These are phyloP conservation scores for Drosophila parvula DNA, from an alignment of 1,140 invertebrate genomes.

Conservation along the genomic window DNA sequence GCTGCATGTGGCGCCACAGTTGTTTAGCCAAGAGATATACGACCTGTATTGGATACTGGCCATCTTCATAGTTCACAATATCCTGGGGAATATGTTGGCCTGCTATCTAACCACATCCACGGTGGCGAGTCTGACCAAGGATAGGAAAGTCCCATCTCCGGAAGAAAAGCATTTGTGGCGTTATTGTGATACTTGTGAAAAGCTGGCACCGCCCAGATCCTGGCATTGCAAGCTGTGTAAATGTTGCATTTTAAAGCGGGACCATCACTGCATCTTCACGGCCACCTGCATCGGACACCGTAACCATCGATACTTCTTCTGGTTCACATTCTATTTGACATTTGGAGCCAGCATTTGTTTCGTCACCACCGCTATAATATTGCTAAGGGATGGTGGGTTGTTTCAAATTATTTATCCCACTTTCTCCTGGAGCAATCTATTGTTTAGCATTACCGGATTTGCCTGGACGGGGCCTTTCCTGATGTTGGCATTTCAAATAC, in stretches of 20 bases:
- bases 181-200: conserved; percentile 91
- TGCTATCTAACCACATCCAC: conserved; percentile 28
- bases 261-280: conserved; percentile 97
- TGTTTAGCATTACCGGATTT: neutral
- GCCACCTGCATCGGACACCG: conserved; percentile 94
- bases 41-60: conserved; percentile 24
- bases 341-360: conserved; percentile 88
- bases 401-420: too few species aligned
- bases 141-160: neutral
- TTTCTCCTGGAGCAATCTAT: neutral
- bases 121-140: conserved; percentile 23
- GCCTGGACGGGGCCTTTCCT: neutral
- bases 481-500: conserved; percentile 22
- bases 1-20: conserved; percentile 31
- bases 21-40: conserved; percentile 10
- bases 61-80: conserved; percentile 31
- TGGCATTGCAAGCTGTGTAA: conserved; percentile 94
- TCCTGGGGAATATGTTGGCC: conserved; percentile 46
- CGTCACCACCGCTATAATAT: conserved; percentile 88
- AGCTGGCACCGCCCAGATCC: conserved; percentile 91
- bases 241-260: conserved; percentile 93
- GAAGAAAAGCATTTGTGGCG: conserved; percentile 86
- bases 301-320: conserved; percentile 95
- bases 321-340: conserved; percentile 91
- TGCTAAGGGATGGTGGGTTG: conserved; percentile 73